phyloP scores from a whole-genome alignment of 2,888 invertebrate species.

The Cordilura impudica region DNA sequence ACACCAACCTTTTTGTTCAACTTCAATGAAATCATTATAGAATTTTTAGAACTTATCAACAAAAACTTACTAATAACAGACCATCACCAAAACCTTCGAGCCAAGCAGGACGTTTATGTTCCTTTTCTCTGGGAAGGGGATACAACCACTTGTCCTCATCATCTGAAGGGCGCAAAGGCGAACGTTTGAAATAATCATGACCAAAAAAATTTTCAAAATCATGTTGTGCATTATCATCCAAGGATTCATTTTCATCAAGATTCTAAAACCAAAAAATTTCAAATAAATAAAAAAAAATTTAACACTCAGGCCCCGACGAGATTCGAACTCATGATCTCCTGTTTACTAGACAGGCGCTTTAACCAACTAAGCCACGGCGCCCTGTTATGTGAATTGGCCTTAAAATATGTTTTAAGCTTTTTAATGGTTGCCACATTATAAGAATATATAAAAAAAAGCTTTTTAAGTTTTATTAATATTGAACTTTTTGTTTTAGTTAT shows the following conservation, averaged over 20 bases:
- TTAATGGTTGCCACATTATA: not conserved
- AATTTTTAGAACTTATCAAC: constrained; percentile 2
- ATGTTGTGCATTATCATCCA: not conserved
- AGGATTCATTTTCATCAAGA: not conserved
- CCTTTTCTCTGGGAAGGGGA: not conserved
- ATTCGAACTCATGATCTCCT: constrained; percentile 78
- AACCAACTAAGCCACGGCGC: constrained; percentile 78
- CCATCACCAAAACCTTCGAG: constrained; percentile 54
- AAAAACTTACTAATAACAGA: constrained; percentile 61
- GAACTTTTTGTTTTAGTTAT: not conserved
- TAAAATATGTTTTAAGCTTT: not conserved
- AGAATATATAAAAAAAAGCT: not conserved
- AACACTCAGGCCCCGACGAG: constrained; percentile 76
- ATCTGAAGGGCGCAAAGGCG: not conserved
- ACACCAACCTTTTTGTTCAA: constrained; percentile 65
- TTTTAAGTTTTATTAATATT: not conserved
- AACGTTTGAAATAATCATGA: not conserved
- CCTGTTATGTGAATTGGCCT: constrained; percentile 9
- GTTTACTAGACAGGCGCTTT: constrained; percentile 78
- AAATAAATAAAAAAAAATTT: constrained; percentile 8
- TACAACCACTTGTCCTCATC: not conserved
- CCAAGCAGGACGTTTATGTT: constrained; percentile 28
- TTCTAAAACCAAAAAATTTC: not conserved
- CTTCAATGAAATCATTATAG: not conserved
- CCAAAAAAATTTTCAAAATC: not conserved